phyloP scores from a whole-genome alignment of 2,888 invertebrate genomes.

The Mycogona germanica region DNA sequence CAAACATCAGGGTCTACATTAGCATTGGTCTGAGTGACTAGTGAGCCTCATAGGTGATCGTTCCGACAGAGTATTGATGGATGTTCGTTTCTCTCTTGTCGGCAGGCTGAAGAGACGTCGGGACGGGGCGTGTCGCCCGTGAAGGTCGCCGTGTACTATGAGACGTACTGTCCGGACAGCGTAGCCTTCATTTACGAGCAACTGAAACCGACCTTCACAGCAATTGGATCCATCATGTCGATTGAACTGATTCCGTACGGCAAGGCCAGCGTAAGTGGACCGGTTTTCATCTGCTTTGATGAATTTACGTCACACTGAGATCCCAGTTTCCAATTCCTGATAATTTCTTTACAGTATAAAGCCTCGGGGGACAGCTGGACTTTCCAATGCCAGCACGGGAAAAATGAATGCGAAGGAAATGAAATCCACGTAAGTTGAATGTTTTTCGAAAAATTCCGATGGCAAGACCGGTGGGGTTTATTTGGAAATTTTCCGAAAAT shows the following conservation, averaged over 20 bases:
- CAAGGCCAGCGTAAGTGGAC: conserved; percentile 48
- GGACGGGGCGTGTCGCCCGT: too few species aligned
- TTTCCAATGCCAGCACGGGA: conserved; percentile 53
- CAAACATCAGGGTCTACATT: too few species aligned
- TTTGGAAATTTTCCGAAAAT: background rate
- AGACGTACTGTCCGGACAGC: conserved; percentile 61
- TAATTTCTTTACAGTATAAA: background rate
- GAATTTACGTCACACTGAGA: background rate
- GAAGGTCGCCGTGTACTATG: conserved; percentile 54
- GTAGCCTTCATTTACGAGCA: conserved; percentile 54
- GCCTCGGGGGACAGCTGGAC: background rate
- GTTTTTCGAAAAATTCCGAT: background rate
- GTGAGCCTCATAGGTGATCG: too few species aligned
- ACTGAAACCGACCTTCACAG: conserved; percentile 49
- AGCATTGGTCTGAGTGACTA: too few species aligned
- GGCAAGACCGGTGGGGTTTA: background rate
- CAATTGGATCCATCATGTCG: conserved; percentile 35
- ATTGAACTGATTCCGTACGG: conserved; percentile 59
- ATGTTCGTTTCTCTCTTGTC: too few species aligned
- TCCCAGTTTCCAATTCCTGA: background rate
- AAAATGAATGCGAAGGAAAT: conserved; percentile 57
- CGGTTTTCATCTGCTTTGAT: background rate
- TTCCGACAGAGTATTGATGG: too few species aligned
- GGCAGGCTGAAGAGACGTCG: too few species aligned
- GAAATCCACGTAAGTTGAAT: conserved; percentile 42